Evolutionary conservation across 1,140 invertebrate species (phyloP).

Genomic region (Palaemon carinicauda): DNA sequence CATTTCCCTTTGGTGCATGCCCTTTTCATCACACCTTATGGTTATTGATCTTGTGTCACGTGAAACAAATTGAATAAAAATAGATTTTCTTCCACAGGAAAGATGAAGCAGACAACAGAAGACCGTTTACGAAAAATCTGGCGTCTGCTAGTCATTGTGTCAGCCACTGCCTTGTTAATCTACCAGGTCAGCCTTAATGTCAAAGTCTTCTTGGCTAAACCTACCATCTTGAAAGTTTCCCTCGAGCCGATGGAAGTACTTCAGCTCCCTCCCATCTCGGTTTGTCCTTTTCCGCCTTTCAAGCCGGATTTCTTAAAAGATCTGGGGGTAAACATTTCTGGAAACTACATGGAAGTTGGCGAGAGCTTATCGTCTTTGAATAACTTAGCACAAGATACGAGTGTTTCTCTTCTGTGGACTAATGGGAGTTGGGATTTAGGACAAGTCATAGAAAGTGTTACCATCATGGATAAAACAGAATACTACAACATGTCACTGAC

Average conservation of each 20-base stretch:
- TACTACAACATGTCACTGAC: not conserved
- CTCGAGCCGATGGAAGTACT: not conserved
- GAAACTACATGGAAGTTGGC: not conserved
- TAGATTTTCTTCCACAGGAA: not conserved
- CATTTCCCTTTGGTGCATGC: no score
- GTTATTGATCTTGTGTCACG: no score
- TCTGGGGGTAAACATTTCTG: conserved; percentile 23
- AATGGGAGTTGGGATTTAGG: conserved; percentile 2
- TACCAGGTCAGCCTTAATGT: conserved; percentile 26
- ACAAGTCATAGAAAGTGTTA: not conserved
- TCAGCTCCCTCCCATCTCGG: conserved; percentile 16
- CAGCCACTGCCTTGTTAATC: not conserved
- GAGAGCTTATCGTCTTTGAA: not conserved
- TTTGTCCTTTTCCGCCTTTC: conserved; percentile 15
- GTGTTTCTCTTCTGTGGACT: not conserved
- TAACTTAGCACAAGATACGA: not conserved
- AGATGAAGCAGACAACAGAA: no score
- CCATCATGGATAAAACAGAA: not conserved
- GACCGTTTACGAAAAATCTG: not conserved
- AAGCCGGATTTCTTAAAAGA: not conserved
- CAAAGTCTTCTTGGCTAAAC: not conserved
- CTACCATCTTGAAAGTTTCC: conserved; percentile 8
- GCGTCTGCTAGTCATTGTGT: not conserved
- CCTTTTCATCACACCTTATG: no score
- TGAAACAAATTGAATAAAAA: not conserved